phyloP scores from a whole-genome alignment of 2,797 vertebrate species.

The Antrozous pallidus region DNA sequence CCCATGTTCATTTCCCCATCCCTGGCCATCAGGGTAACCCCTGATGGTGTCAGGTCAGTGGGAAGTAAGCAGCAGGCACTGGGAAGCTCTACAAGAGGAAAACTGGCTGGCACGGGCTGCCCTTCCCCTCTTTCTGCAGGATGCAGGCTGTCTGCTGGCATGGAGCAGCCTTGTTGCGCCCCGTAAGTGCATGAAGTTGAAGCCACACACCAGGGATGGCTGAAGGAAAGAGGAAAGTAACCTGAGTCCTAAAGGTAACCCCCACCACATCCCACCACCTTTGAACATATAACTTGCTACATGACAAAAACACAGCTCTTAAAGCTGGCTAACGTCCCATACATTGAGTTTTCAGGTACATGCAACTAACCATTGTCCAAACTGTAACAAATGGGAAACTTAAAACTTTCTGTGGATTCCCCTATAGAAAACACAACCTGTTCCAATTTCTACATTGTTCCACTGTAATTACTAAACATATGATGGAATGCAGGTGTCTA shows the following conservation, averaged over 20 bases:
- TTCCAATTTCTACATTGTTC: neutral
- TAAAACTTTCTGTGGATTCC: neutral
- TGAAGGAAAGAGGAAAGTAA: neutral
- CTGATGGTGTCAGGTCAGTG: neutral
- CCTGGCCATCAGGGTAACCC: neutral
- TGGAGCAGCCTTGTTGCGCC: neutral
- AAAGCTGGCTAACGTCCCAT: accelerated
- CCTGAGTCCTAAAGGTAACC: neutral
- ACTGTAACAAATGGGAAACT: neutral
- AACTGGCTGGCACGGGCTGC: accelerated
- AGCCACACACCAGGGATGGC: neutral
- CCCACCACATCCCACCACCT: neutral
- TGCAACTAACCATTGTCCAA: neutral
- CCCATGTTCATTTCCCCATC: neutral
- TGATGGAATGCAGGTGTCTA: neutral
- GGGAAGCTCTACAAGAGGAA: neutral
- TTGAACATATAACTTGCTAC: neutral
- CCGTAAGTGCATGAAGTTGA: neutral
- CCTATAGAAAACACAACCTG: neutral
- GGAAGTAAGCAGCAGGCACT: neutral
- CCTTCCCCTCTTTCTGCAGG: neutral
- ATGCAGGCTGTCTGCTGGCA: no score
- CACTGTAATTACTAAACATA: neutral
- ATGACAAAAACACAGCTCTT: neutral
- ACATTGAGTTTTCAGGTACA: neutral